These are phyloP conservation scores for Cotesia chilonis DNA, from an alignment of 1,140 invertebrate genomes.

Conservation along the genomic window DNA sequence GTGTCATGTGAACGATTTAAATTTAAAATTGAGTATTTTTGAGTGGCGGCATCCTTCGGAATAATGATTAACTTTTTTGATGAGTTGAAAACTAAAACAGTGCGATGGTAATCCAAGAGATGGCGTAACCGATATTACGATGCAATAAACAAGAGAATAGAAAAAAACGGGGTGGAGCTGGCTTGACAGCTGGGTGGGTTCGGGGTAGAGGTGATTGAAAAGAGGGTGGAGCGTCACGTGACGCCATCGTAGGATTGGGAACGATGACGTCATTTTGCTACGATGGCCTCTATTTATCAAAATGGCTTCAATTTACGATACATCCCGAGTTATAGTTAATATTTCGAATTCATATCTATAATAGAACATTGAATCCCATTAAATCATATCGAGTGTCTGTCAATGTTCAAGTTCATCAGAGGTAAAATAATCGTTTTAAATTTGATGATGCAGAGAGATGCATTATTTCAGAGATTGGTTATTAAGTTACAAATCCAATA, in stretches of 20 bases:
- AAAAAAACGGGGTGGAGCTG: slow-evolving; percentile 66
- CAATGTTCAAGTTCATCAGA: too few relatives aligned
- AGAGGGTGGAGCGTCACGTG: slow-evolving; percentile 67
- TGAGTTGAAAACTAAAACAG: slow-evolving; percentile 50
- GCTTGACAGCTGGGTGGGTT: slow-evolving; percentile 67
- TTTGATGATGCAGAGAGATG: too few relatives aligned
- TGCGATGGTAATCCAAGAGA: slow-evolving; percentile 54
- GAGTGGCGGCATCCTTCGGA: slow-evolving; percentile 57
- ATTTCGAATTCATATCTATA: too few relatives aligned
- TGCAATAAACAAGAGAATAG: slow-evolving; percentile 34
- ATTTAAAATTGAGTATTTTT: slow-evolving; percentile 16
- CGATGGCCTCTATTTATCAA: slow-evolving; percentile 65
- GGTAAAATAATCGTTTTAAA: too few relatives aligned
- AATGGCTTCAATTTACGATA: slow-evolving; percentile 54
- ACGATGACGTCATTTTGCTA: slow-evolving; percentile 61
- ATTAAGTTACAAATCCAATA: too few relatives aligned
- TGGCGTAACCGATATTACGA: slow-evolving; percentile 60
- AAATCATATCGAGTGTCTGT: too few relatives aligned
- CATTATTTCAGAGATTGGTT: too few relatives aligned
- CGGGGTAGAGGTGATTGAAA: slow-evolving; percentile 66
- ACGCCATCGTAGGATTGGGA: slow-evolving; percentile 64
- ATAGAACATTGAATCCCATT: too few relatives aligned
- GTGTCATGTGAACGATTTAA: too few relatives aligned
- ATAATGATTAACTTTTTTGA: slow-evolving; percentile 47
- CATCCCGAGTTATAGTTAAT: too few relatives aligned